Base-by-base conservation (phyloP, 2,797 vertebrate species). In the Sebastes diaconus region DNA sequence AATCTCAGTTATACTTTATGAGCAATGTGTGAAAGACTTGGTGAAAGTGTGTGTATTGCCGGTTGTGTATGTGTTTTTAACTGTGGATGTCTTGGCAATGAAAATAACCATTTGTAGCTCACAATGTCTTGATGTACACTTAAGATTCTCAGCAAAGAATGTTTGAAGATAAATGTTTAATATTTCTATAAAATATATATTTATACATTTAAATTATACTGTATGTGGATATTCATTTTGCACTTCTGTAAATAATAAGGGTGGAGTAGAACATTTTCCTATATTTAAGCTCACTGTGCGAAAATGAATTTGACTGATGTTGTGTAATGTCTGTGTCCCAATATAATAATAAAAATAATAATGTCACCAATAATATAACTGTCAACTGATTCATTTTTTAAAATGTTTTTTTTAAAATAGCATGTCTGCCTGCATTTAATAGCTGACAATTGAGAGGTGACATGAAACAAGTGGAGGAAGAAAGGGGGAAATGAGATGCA, bases 151-250 rank as follows among this genome's bases (percentile, higher is more conserved):
- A 50, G 46, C 46, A 50, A 30, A 24, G 3, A 14, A 36, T 36
- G 14, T 36, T 27, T 60, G 22, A 60, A 59, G 27, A 67, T 63
- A 36, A 34, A 63, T 50, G 2, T 3, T 30, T 7, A 27, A 64
- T 52, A 8, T 42, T 32, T 67, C 1, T 82, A 63, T 76, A 66
- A 73, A 75, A 75, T 66, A 67, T 66, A 1, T 74, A 65, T 81
- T 34, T 65, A 65, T 74, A 20, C 1, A n/a, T 59, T 70, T 78
- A 68, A 60, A 67, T 55, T 39, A 57, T n/a, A 46, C 4, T 74
- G 0, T 64, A 30, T 32, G 14, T 24, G 68, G 24, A 34, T 6
- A 24, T 68, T 1, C 7, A 29, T 71, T 16, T 60, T 1, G 3
- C 8, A 65, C 2, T 54, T 46, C 7, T 27, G 3, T 22, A 8